Percentiles rank a stretch among this genome's conserved stretches.
phyloP scores from a whole-genome alignment of 35 echinoderm and acorn worm genomes.

The Eucidaris tribuloides region DNA sequence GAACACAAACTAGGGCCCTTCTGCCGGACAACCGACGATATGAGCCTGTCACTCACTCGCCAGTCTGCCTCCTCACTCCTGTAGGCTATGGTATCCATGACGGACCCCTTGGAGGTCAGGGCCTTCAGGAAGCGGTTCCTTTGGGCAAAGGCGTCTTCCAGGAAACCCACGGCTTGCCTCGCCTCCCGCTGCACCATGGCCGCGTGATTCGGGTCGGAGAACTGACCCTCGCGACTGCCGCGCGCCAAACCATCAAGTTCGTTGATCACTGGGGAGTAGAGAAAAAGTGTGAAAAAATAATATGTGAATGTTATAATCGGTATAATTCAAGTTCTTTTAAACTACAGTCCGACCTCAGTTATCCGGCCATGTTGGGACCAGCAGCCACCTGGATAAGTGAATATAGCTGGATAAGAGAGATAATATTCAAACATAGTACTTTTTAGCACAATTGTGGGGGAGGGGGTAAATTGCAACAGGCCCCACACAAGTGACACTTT shows the following conservation, averaged over 20 bases:
- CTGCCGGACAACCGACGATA: too few species aligned
- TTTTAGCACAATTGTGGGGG: too few species aligned
- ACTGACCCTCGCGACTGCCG: constrained; percentile 49
- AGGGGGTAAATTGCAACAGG: too few species aligned
- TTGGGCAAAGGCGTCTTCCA: constrained; percentile 84
- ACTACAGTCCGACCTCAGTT: too few species aligned
- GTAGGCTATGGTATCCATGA: constrained; percentile 77
- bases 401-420: too few species aligned
- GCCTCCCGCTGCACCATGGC: constrained; percentile 54
- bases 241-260: constrained; percentile 84
- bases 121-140: constrained; percentile 79
- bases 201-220: constrained; percentile 16
- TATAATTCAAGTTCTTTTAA: neutral
- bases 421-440: too few species aligned
- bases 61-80: constrained; percentile 83
- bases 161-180: constrained; percentile 54
- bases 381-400: too few species aligned
- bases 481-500: too few species aligned
- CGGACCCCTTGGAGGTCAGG: constrained; percentile 70
- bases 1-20: too few species aligned
- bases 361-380: too few species aligned
- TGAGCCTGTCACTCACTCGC: constrained; percentile 22
- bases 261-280: constrained; percentile 71
- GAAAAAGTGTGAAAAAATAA: neutral
- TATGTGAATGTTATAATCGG: neutral